Percentiles rank a stretch among this genome's conserved stretches.
Conservation (phyloP, 2,888 invertebrate genomes). For the Creontiades dilutus region DNA sequence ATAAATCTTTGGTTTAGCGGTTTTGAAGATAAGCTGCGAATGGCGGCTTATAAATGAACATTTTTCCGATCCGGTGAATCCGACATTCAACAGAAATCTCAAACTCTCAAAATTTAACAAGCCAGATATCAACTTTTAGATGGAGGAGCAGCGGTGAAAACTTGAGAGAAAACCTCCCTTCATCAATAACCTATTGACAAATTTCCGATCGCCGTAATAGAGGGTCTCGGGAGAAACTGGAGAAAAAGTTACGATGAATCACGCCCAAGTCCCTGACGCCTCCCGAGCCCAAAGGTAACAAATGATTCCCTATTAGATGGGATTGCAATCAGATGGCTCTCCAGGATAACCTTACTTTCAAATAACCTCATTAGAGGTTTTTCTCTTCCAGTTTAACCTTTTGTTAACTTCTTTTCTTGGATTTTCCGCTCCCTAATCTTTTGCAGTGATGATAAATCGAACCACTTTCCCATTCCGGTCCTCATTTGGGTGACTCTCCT, state of each 20-base stretch:
- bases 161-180: slow-evolving; percentile 31
- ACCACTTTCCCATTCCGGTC: background rate
- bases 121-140: background rate
- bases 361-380: slow-evolving; percentile 35
- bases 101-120: background rate
- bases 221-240: background rate
- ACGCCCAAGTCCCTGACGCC: slow-evolving; percentile 30
- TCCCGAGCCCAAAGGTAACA: background rate
- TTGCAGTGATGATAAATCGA: slow-evolving; percentile 24
- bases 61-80: background rate
- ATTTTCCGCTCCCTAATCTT: slow-evolving; percentile 17
- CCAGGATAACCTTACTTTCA: slow-evolving; percentile 5
- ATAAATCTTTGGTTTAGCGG: too few relatives aligned
- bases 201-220: slow-evolving; percentile 21
- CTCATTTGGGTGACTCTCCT: background rate
- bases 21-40: too few relatives aligned
- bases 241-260: background rate
- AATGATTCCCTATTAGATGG: slow-evolving; percentile 35
- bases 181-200: slow-evolving; percentile 30
- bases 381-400: slow-evolving; percentile 13
- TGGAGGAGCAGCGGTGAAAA: background rate
- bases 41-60: too few relatives aligned
- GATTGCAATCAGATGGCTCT: background rate
- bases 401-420: slow-evolving; percentile 20
- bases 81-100: background rate